These are phyloP conservation scores for Nowickia ferox DNA, from an alignment of 2,888 invertebrate species.

Conservation along the genomic window DNA sequence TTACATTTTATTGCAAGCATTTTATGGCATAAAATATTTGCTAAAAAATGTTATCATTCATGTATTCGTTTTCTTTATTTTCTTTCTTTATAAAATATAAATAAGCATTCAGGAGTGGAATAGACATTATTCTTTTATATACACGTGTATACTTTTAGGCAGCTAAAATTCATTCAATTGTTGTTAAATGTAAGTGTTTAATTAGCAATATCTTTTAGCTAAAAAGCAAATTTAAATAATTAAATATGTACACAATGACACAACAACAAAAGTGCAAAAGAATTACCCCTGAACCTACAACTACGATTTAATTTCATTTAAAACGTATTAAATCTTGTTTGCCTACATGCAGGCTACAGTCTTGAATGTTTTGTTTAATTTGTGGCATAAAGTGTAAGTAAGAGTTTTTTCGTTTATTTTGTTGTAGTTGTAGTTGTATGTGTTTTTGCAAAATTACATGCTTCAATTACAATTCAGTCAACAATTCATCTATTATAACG, in stretches of 20 bases:
- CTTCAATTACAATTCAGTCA: conserved; percentile 44
- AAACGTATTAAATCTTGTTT: background rate
- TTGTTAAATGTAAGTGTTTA: background rate
- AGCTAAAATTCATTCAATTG: background rate
- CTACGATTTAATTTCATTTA: background rate
- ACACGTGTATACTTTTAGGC: background rate
- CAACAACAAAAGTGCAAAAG: background rate
- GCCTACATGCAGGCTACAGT: too few relatives aligned
- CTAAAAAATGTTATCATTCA: background rate
- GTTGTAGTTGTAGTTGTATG: background rate
- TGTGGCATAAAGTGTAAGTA: too few relatives aligned
- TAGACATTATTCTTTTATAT: background rate
- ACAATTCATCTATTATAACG: conserved; percentile 46
- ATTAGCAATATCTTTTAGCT: conserved; percentile 10
- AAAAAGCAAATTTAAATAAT: conserved; percentile 6
- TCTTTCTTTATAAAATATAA: too few relatives aligned
- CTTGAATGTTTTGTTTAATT: conserved; percentile 8
- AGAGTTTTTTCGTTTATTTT: too few relatives aligned
- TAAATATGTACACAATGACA: too few relatives aligned
- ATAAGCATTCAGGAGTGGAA: background rate
- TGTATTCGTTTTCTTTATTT: background rate
- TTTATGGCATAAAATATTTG: background rate
- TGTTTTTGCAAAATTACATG: conserved; percentile 40
- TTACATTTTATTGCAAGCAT: background rate
- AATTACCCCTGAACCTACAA: too few relatives aligned